Evolutionary conservation across 2,113 vertebrate species (phyloP), one percentile per base, ranked within the genome.

Genomic region (Lepus americanus): DNA sequence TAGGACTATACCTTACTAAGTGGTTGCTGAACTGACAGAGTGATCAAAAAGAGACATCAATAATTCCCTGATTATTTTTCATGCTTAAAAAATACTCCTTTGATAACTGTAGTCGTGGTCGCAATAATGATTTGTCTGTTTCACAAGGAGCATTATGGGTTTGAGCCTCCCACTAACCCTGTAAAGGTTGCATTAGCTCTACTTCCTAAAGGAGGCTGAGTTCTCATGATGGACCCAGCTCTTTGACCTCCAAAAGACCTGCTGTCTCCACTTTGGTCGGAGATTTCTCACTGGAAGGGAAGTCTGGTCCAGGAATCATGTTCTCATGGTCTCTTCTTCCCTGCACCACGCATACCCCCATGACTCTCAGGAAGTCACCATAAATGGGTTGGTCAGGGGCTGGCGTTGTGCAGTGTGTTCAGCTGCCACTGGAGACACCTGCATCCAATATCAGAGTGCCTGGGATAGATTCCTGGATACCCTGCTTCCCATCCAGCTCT

Each of bases 341-440:
- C 66, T 23, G 36, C 10, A 82, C 39, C 23, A 0, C 7, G 53
- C 0, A 7, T 1, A 31, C 13, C n/a, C 9, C 10, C 8, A 0
- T 7, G 23, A 23, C 64, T 29, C 14, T 29, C 17, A 13, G 20
- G 55, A 55, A 25, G 31, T 49, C 6, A 13, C 36, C 51, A 20
- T 6, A 53, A 29, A 22, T 23, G 27, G 3, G 27, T 0, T 13
- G 55, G 59, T 10, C 11, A 31, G 55, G 55, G 55, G 55, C 55
- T 59, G 55, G 55, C 55, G 12, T 10, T 14, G 16, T 59, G 55
- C 12, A 59, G 14, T 59, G 55, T 59, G 19, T 59, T 14, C 13
- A 4, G 55, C 19, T 59, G 55, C 55, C 13, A 17, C 19, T 59
- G 55, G 19, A 44, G 39, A 59, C 9, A 59, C 55, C 55, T 5